Conservation (phyloP, 1,140 invertebrate genomes). For the Sipha flava region DNA sequence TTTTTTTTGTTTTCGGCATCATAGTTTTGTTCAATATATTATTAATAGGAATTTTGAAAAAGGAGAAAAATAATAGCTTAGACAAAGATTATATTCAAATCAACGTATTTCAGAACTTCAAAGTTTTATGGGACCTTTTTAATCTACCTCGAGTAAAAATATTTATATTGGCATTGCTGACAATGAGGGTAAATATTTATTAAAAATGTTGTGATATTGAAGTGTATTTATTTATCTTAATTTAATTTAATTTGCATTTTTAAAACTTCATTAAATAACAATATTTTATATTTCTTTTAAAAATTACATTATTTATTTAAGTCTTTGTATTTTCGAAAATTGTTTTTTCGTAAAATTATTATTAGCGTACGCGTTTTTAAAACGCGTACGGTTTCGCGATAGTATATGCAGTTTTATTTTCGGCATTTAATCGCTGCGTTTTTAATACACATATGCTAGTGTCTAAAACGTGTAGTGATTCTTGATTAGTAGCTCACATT, state of each 20-base stretch:
- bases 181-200: neutral
- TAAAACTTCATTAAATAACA: neutral
- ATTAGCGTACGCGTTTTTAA: too few relatives aligned
- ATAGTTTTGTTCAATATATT: slow-evolving; percentile 85
- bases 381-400: too few relatives aligned
- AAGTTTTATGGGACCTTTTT: neutral
- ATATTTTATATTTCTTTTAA: too few relatives aligned
- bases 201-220: too few relatives aligned
- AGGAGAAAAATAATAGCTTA: slow-evolving; percentile 51
- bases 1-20: slow-evolving; percentile 89
- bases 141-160: neutral
- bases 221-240: neutral
- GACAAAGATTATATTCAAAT: neutral
- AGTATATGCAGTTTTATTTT: too few relatives aligned
- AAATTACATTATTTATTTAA: too few relatives aligned
- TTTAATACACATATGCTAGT: too few relatives aligned
- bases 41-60: slow-evolving; percentile 79
- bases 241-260: neutral
- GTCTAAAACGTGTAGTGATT: too few relatives aligned
- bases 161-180: neutral
- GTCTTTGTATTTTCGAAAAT: too few relatives aligned
- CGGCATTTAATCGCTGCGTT: too few relatives aligned
- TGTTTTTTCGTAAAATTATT: too few relatives aligned
- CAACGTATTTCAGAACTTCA: neutral
- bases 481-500: too few relatives aligned